Evolutionary conservation across 2,888 invertebrate genomes (phyloP), one percentile per base, ranked within the genome.

Genomic region (Carpatolechia fugitivella): DNA sequence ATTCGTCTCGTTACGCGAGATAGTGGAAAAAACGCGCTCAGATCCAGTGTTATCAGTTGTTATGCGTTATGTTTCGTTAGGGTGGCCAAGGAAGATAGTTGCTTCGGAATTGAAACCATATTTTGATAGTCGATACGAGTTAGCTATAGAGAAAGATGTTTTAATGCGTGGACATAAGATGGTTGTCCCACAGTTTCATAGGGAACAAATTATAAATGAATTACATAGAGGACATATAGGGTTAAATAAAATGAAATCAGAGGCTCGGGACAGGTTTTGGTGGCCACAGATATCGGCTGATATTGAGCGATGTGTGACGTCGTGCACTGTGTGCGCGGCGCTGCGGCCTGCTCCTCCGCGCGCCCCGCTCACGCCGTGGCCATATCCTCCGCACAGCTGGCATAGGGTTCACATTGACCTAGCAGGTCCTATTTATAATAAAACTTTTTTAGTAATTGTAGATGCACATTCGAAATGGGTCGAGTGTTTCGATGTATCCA

Each of bases 121-220:
- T 29, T 30, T n/a, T 20, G n/a, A 29, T 1, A 14, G 41, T 7
- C 24, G 33, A 11, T 3, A n/a, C n/a, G 38, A 40, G 38, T 51
- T 40, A 11, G 24, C 51, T 5, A 29, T 44, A 3, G 52, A 52
- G 33, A 52, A 44, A 7, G 13, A 13, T 0, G 10, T 30, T 13
- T 1, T 52, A 29, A 13, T 52, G 52, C 16, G 44, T 11, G 52
- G 52, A 14, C 29, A 44, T 31, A 52, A 52, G n/a, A 4, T 52
- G 3, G 14, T 52, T 4, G 41, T 52, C 1, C 52, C 52, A 11
- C n/a, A 16, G n/a, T 3, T 1, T n/a, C 1, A 3, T 10, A 13
- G 52, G 1, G 10, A 11, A 1, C 16, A 16, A 8, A n/a, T 52
- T 24, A 1, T 52, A 13, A 3, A 36, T 16, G 52, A 52, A 7